A percentile compares a stretch with the other conserved stretches of the same genome.
These are phyloP conservation scores for Scrobipalpa costella DNA, from an alignment of 2,888 invertebrate genomes.

Conservation along the genomic window DNA sequence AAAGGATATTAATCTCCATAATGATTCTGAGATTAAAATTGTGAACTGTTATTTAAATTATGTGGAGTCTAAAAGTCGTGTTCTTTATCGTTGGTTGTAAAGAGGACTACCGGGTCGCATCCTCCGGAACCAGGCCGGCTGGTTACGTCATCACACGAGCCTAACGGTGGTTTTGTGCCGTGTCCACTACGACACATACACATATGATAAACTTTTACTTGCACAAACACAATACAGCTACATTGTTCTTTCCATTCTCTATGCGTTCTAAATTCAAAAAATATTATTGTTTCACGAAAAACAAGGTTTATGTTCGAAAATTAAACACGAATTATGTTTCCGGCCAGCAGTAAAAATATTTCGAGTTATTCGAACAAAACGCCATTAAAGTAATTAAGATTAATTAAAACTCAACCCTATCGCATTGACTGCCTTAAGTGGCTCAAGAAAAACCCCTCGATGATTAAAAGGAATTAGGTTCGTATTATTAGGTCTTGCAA, in stretches of 20 bases:
- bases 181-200: conserved; percentile 19
- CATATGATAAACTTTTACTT: conserved; percentile 26
- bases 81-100: not conserved
- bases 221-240: conserved; percentile 2
- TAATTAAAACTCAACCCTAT: conserved; percentile 25
- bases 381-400: conserved; percentile 22
- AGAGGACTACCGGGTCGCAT: conserved; percentile 33
- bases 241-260: not conserved
- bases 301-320: not conserved
- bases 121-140: conserved; percentile 44
- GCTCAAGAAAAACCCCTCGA: conserved; percentile 23
- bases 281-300: not conserved
- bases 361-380: conserved; percentile 11
- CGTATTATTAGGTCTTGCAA: conserved; percentile 47
- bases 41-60: no score
- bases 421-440: conserved; percentile 11
- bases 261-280: not conserved
- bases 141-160: conserved; percentile 61
- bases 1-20: no score
- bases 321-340: not conserved
- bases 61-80: not conserved
- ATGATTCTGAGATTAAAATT: no score
- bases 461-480: conserved; percentile 39
- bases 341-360: conserved; percentile 12
- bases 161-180: conserved; percentile 68